Percentiles rank a stretch among this genome's conserved stretches.
phyloP scores from a whole-genome alignment of 2,797 vertebrate species.

The Argentina silus region DNA sequence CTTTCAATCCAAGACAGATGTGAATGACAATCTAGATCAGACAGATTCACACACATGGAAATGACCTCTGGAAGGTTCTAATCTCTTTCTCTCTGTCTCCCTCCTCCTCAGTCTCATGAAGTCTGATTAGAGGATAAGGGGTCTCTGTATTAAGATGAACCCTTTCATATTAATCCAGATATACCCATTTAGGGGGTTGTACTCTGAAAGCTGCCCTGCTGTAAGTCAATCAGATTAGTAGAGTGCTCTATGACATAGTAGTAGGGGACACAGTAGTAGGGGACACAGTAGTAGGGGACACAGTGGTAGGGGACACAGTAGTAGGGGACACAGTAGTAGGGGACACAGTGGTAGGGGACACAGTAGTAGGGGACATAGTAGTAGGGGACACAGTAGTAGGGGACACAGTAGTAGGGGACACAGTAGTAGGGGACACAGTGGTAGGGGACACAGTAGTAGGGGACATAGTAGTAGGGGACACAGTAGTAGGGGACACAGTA shows the following conservation, averaged over 20 bases:
- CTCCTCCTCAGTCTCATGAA: neutral
- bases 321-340: neutral
- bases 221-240: slow-evolving; percentile 48
- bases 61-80: too few relatives aligned
- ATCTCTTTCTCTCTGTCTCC: neutral
- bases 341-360: neutral
- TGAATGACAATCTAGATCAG: too few relatives aligned
- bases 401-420: neutral
- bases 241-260: neutral
- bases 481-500: neutral
- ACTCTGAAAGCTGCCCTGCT: slow-evolving; percentile 27
- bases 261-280: neutral
- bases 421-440: neutral
- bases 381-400: neutral
- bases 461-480: neutral
- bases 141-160: neutral
- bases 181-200: slow-evolving; percentile 27
- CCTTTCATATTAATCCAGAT: slow-evolving; percentile 40
- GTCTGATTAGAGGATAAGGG: too few relatives aligned
- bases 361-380: neutral
- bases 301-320: neutral
- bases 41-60: too few relatives aligned
- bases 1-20: too few relatives aligned
- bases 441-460: neutral
- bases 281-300: neutral